Conservation (phyloP, 2,888 invertebrate genomes). For the Thecophora atra region DNA sequence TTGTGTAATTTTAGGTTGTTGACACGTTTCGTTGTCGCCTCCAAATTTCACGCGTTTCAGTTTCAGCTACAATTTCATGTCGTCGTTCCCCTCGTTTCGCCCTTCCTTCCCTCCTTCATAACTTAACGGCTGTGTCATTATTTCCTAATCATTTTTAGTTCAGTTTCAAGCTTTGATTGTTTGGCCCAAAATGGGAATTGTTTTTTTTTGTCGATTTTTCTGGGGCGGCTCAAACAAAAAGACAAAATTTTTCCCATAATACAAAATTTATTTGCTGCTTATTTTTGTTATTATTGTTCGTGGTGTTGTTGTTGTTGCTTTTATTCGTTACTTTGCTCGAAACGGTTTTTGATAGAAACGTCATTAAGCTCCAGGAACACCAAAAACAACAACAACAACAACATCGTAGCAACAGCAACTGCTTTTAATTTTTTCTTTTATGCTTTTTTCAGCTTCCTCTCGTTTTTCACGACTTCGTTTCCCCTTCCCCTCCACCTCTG, state of each 20-base stretch:
- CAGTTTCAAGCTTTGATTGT: not conserved
- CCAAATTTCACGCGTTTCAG: not conserved
- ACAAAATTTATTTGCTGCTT: conserved; percentile 2
- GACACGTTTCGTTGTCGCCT: not conserved
- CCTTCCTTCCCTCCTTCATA: no score
- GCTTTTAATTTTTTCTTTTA: no score
- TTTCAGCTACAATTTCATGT: conserved; percentile 3
- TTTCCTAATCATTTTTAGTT: conserved; percentile 10
- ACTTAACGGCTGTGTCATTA: conserved; percentile 11
- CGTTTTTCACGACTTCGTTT: conserved; percentile 15
- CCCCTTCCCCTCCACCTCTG: not conserved
- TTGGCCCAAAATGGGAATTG: not conserved
- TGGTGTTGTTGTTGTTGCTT: not conserved
- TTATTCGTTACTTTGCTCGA: not conserved
- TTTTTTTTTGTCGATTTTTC: no score
- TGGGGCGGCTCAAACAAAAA: not conserved
- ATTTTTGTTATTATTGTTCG: not conserved
- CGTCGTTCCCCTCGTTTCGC: not conserved
- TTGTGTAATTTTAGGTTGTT: not conserved
- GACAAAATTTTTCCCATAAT: conserved; percentile 13
- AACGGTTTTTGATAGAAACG: conserved; percentile 11
- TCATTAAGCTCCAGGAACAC: conserved; percentile 1
- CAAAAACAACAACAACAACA: not conserved
- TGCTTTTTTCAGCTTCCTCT: conserved; percentile 22
- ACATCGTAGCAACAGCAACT: no score